A percentile compares a stretch with the other conserved stretches of the same genome.
Evolutionary conservation across 2,797 vertebrate species (phyloP).

Genomic region (Smutsia gigantea): DNA sequence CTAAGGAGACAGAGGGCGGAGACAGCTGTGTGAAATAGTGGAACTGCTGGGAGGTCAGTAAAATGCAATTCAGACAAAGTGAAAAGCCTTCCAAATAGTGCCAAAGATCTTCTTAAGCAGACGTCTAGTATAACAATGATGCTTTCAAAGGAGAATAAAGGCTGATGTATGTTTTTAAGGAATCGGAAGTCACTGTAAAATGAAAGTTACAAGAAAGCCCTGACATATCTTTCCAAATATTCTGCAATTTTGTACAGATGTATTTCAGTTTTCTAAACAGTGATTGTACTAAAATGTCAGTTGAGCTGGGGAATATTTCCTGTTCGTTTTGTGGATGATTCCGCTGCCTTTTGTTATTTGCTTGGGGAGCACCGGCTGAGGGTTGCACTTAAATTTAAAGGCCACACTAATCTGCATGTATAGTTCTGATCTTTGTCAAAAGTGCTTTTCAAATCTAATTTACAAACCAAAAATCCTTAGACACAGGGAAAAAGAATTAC

Average conservation of each 20-base stretch:
- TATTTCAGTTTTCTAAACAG: neutral
- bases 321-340: conserved; percentile 48
- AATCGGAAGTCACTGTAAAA: conserved; percentile 60
- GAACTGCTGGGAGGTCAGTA: conserved; percentile 46
- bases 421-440: conserved; percentile 62
- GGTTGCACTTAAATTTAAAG: conserved; percentile 54
- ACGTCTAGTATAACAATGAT: neutral
- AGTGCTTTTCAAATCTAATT: conserved; percentile 52
- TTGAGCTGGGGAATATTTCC: neutral
- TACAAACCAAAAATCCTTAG: neutral
- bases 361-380: neutral
- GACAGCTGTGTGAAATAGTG: conserved; percentile 46
- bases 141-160: conserved; percentile 45
- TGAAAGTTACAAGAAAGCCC: conserved; percentile 52
- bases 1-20: conserved; percentile 3
- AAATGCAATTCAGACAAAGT: conserved; percentile 59
- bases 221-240: conserved; percentile 32
- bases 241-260: conserved; percentile 30
- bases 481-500: neutral
- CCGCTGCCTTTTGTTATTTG: conserved; percentile 22
- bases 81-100: conserved; percentile 29
- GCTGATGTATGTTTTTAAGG: conserved; percentile 22
- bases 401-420: conserved; percentile 49
- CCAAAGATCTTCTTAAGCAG: conserved; percentile 40
- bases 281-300: conserved; percentile 34